These are phyloP conservation scores for Onychomys arenicola DNA, from an alignment of 2,797 vertebrate species.

Conservation along the genomic window DNA sequence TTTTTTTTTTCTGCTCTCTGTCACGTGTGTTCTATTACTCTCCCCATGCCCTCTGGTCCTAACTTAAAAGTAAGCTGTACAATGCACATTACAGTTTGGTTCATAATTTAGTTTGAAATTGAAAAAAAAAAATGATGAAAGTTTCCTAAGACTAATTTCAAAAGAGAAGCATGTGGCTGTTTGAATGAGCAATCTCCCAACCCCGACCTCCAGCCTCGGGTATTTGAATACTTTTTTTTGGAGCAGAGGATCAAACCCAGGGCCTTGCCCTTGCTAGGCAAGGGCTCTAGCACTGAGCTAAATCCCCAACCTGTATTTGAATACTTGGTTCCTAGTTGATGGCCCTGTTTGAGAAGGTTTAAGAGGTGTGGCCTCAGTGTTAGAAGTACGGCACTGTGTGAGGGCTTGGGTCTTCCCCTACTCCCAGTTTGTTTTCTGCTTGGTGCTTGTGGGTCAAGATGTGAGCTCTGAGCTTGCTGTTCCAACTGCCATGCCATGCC, in stretches of 20 bases:
- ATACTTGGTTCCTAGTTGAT: no score
- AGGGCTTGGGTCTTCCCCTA: neutral
- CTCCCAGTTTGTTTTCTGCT: neutral
- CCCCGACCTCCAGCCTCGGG: no score
- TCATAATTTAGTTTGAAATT: slow-evolving; percentile 3
- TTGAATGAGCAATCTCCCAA: neutral
- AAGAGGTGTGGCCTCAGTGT: neutral
- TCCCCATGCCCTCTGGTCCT: neutral
- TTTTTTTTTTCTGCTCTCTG: neutral
- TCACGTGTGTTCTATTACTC: neutral
- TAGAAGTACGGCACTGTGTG: neutral
- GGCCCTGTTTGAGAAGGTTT: no score
- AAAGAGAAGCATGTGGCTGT: neutral
- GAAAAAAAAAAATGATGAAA: neutral
- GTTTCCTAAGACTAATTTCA: neutral
- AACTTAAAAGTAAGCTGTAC: neutral
- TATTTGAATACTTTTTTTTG: neutral
- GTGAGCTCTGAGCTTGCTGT: neutral
- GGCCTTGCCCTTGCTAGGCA: no score
- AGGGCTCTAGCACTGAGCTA: no score
- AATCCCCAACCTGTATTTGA: no score
- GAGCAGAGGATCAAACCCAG: no score
- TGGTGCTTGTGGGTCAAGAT: neutral
- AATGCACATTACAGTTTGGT: neutral
- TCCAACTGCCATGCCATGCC: no score